A percentile compares a stretch with the other conserved stretches of the same genome.
These are phyloP conservation scores for Ditula angustiorana DNA, from an alignment of 2,888 invertebrate genomes.

Conservation along the genomic window DNA sequence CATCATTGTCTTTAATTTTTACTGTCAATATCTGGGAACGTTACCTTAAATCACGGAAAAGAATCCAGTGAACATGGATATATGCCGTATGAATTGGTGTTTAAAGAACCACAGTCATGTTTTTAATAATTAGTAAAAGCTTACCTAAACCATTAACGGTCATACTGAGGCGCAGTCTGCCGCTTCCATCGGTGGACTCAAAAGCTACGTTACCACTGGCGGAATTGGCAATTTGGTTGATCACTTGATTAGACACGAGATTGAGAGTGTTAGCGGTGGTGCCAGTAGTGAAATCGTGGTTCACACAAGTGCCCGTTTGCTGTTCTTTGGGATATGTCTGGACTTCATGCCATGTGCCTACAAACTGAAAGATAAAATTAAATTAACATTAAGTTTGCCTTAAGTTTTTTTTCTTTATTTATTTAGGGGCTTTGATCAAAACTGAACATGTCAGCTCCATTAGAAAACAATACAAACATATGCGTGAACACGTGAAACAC, in stretches of 20 bases:
- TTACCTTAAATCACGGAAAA: no score
- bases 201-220: slow-evolving; percentile 12
- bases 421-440: no score
- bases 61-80: no score
- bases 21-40: no score
- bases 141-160: slow-evolving; percentile 24
- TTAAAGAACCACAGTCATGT: no score
- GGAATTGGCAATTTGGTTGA: slow-evolving; percentile 45
- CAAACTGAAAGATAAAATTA: slow-evolving; percentile 62
- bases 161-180: slow-evolving; percentile 34
- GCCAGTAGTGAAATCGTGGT: background rate
- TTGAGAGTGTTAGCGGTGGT: slow-evolving; percentile 28
- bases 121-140: no score
- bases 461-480: no score
- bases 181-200: slow-evolving; percentile 14
- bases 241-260: slow-evolving; percentile 49
- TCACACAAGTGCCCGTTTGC: slow-evolving; percentile 63
- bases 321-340: slow-evolving; percentile 72
- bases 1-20: no score
- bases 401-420: background rate
- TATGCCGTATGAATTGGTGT: no score
- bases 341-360: slow-evolving; percentile 86
- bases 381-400: background rate
- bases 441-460: no score
- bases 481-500: no score